A percentile compares a stretch with the other conserved stretches of the same genome.
phyloP scores from a whole-genome alignment of 2,888 invertebrate genomes.

The Himalopsyche japonica region DNA sequence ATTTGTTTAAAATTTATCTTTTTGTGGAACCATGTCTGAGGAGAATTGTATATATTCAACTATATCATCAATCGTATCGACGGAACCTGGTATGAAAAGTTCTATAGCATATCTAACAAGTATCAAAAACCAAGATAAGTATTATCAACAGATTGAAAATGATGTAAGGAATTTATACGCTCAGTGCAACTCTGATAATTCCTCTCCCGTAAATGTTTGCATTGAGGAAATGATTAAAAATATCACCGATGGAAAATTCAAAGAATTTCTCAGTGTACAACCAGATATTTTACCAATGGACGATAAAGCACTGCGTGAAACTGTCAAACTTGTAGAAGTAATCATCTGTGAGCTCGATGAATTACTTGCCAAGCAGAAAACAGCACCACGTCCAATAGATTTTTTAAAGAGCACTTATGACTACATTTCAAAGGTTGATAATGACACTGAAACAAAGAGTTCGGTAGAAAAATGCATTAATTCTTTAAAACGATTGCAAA shows the following conservation, averaged over 20 bases:
- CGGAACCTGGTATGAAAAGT: conserved; percentile 3
- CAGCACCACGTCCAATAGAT: background rate
- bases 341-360: background rate
- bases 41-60: background rate
- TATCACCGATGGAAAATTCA: conserved; percentile 29
- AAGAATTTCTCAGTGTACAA: conserved; percentile 17
- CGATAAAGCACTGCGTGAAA: background rate
- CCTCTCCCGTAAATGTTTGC: background rate
- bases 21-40: background rate
- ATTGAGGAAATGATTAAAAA: conserved; percentile 26
- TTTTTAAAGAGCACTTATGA: background rate
- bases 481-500: conserved; percentile 21
- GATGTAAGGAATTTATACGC: conserved; percentile 13
- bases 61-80: conserved; percentile 6
- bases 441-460: background rate
- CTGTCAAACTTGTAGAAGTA: background rate
- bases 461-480: conserved; percentile 11
- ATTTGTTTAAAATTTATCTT: too few species aligned
- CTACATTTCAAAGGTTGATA: background rate
- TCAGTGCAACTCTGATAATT: background rate
- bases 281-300: conserved; percentile 17
- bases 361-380: background rate
- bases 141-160: conserved; percentile 7
- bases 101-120: conserved; percentile 8
- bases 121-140: background rate